A percentile compares a stretch with the other conserved stretches of the same genome.
Evolutionary conservation across 64 coral and sea anemone species (phyloP).

Genomic region (Stichodactyla helianthus): DNA sequence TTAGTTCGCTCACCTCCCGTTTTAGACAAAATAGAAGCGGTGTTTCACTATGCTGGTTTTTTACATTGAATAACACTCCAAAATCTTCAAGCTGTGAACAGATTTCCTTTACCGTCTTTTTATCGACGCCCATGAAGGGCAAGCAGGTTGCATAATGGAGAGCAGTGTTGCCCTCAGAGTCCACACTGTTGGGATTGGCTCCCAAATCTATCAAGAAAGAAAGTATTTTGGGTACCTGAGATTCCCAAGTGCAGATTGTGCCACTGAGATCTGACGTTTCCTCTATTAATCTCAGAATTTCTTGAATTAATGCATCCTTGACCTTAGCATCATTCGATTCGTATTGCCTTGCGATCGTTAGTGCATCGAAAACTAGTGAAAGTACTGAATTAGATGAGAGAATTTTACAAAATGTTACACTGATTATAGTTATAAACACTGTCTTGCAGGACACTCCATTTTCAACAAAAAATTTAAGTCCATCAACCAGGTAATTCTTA

Average conservation of each 20-base stretch:
- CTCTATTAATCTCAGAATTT: neutral
- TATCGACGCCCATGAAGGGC: neutral
- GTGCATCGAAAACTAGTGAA: neutral
- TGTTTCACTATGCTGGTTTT: neutral
- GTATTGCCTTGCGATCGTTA: neutral
- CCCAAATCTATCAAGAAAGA: neutral
- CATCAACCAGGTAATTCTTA: neutral
- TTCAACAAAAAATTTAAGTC: neutral
- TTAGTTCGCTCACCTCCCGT: neutral
- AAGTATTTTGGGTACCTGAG: neutral
- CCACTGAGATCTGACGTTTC: neutral
- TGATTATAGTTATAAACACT: neutral
- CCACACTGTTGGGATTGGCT: neutral
- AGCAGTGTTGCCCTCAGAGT: neutral
- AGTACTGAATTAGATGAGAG: neutral
- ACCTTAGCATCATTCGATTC: neutral
- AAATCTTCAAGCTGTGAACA: neutral
- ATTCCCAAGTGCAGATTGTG: neutral
- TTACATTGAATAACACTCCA: neutral
- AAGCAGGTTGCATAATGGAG: constrained; percentile 1
- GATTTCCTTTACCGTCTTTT: neutral
- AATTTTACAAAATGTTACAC: neutral
- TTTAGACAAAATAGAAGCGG: neutral
- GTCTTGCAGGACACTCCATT: neutral
- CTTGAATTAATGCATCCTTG: neutral